These are phyloP conservation scores for Dinomys branickii DNA, from an alignment of 2,113 vertebrate species.

Conservation along the genomic window DNA sequence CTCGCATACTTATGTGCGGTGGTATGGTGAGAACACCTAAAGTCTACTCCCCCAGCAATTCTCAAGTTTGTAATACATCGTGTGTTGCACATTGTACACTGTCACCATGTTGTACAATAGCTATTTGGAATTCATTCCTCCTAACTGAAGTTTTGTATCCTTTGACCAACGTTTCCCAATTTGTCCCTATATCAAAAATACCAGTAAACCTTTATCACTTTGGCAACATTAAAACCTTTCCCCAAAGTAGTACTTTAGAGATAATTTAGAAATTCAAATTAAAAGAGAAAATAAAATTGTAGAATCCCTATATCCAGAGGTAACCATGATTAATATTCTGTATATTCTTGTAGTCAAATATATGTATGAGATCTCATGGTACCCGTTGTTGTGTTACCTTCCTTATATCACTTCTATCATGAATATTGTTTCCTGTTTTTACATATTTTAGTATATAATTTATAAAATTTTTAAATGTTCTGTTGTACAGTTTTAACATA, in stretches of 20 bases:
- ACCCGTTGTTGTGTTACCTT: background rate
- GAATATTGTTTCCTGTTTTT: slow-evolving; percentile 33
- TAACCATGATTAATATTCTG: background rate
- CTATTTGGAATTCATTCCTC: background rate
- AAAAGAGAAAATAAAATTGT: slow-evolving; percentile 9
- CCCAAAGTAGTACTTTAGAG: background rate
- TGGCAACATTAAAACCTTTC: background rate
- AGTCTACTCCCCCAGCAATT: background rate
- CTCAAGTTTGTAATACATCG: background rate
- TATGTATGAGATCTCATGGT: background rate
- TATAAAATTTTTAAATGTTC: background rate
- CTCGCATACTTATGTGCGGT: background rate
- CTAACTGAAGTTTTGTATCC: background rate
- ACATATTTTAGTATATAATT: background rate
- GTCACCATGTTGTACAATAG: background rate
- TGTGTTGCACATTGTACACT: background rate
- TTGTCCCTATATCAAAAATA: background rate
- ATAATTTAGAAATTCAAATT: slow-evolving; percentile 43
- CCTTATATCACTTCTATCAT: background rate
- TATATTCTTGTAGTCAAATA: background rate
- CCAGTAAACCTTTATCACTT: background rate
- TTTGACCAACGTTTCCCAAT: background rate
- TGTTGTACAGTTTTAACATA: background rate
- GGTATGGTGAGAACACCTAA: background rate
- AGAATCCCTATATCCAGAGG: background rate